Base-by-base conservation (phyloP, 1,140 invertebrate species). In the Apis florea region DNA sequence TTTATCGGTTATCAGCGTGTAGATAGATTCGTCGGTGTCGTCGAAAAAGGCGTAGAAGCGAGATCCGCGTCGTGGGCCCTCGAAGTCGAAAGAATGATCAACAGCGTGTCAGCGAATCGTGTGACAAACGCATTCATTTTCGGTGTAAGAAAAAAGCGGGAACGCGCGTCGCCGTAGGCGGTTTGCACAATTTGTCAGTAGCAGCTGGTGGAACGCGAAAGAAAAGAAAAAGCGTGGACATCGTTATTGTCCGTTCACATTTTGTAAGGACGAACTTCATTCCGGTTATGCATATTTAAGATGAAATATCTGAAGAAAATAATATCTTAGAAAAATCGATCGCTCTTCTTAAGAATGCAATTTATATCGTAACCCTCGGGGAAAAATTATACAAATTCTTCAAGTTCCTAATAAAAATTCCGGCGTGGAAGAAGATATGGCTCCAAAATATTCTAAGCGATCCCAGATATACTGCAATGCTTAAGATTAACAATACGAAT, bases 161-260 rank as follows among this genome's bases (percentile, higher is more conserved):
- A 56, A 59, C 47, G 47, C 61, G 63, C n/a, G 76, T 83, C 66
- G 63, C 82, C 71, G 49, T 56, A 21, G 72, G 77, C 69, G 72
- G 59, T 68, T 73, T 75, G 56, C 70, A 61, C 84, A 85, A 85
- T 85, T 85, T 83, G 84, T 83, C 84, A 76, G 51, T 40, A 54
- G 26, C 71, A 49, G 24, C 47, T 47, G 69, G 17, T 58, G 31
- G n/a, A 4, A 31, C 61, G 53, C 49, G 26, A 58, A 17, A 31
- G 40, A n/a, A 24, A 13, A n/a, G 63, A 61, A 73, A 61, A 64
- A 24, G 53, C 24, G 59, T 40, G n/a, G 53, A 54, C 19, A 31
- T 6, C 19, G 21, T n/a, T 21, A 51, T 66, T 58, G 24, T 53
- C 24, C 11, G 11, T 17, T 40, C 21, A 19, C 59, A 19, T n/a